Evolutionary conservation across 37 sponge, comb jelly and placozoan genomes (phyloP).

Genomic region (Lycopodina hypogea): DNA sequence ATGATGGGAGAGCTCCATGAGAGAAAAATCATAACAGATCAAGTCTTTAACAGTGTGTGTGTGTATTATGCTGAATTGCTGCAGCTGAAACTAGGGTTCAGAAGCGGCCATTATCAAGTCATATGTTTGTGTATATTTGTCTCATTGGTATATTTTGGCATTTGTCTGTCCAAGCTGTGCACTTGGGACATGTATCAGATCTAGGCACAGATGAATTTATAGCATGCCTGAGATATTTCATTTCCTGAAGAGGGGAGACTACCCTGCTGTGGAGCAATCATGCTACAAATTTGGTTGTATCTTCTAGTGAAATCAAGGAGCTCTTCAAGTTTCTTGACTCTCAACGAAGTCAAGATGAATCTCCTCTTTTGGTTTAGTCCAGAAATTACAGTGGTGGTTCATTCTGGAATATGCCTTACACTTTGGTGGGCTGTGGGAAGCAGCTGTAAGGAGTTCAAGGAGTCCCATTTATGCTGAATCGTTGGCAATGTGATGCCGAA

Average conservation of each 20-base stretch:
- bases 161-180: constrained; percentile 33
- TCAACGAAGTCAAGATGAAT: not conserved
- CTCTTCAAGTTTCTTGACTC: too few relatives aligned
- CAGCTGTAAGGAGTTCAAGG: too few relatives aligned
- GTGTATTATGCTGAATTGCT: too few relatives aligned
- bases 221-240: constrained; percentile 18
- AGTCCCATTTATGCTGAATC: too few relatives aligned
- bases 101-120: constrained; percentile 15
- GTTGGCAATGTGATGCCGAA: too few relatives aligned
- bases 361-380: not conserved
- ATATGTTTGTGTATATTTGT: too few relatives aligned
- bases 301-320: constrained; percentile 31
- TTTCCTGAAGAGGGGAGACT: too few relatives aligned
- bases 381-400: too few relatives aligned
- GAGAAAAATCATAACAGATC: constrained; percentile 16
- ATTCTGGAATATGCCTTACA: too few relatives aligned
- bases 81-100: constrained; percentile 13
- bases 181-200: constrained; percentile 35
- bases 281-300: constrained; percentile 36
- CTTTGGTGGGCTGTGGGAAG: too few relatives aligned
- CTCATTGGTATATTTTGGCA: too few relatives aligned
- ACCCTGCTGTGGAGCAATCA: constrained; percentile 10
- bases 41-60: constrained; percentile 25
- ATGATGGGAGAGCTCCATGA: too few relatives aligned
- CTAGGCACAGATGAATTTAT: constrained; percentile 27